phyloP scores from a whole-genome alignment of 2,888 invertebrate genomes.

The Morpho helenor region DNA sequence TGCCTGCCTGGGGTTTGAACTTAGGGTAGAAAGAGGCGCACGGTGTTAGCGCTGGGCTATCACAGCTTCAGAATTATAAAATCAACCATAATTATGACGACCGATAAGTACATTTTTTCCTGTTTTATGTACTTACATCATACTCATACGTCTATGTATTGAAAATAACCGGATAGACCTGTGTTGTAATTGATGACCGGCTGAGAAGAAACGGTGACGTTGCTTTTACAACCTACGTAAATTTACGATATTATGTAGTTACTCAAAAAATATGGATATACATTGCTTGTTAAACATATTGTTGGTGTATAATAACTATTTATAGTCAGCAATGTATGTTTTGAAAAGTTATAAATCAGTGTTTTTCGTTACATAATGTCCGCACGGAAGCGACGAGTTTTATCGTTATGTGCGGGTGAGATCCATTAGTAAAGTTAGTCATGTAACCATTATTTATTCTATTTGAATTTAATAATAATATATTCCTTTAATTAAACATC shows the following conservation, averaged over 20 bases:
- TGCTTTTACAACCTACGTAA: constrained; percentile 13
- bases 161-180: constrained; percentile 36
- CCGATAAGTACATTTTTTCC: constrained; percentile 22
- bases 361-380: constrained; percentile 11
- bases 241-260: not conserved
- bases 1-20: too few relatives aligned
- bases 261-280: not conserved
- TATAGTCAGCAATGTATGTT: constrained; percentile 9
- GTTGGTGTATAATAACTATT: not conserved
- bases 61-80: too few relatives aligned
- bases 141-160: constrained; percentile 16
- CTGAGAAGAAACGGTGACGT: constrained; percentile 26
- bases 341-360: not conserved
- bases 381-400: constrained; percentile 28
- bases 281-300: not conserved
- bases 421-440: constrained; percentile 27
- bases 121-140: constrained; percentile 18
- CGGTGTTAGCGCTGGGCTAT: too few relatives aligned
- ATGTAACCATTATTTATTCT: not conserved
- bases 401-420: constrained; percentile 27
- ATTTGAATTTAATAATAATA: not conserved
- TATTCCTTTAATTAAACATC: too few relatives aligned
- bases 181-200: constrained; percentile 48
- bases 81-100: constrained; percentile 1
- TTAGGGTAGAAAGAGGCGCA: too few relatives aligned